A percentile compares a stretch with the other conserved stretches of the same genome.
Evolutionary conservation across 2,888 invertebrate species (phyloP).

Genomic region (Andrena bicolor): DNA sequence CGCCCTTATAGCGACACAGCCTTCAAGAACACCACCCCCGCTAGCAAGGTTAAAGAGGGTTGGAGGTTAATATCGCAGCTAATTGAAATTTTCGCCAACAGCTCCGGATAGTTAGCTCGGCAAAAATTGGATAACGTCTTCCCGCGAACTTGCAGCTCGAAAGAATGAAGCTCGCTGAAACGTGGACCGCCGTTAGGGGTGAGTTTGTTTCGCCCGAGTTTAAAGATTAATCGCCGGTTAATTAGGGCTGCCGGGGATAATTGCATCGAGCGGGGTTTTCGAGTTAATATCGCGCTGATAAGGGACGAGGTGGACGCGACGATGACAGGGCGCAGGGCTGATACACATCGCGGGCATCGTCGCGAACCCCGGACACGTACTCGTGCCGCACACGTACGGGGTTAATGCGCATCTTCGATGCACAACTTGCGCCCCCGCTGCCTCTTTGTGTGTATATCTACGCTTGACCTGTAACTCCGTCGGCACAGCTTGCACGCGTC

Average conservation of each 20-base stretch:
- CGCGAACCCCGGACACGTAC: conserved; percentile 54
- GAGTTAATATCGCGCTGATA: conserved; percentile 41
- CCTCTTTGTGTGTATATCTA: conserved; percentile 2
- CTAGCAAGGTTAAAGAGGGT: not conserved
- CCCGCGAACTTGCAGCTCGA: not conserved
- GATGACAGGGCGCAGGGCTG: conserved; percentile 55
- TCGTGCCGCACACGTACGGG: not conserved
- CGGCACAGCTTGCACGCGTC: conserved; percentile 37
- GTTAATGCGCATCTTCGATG: conserved; percentile 51
- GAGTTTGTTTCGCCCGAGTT: not conserved
- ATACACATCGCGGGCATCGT: conserved; percentile 65
- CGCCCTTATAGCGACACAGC: conserved; percentile 31
- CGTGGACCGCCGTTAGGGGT: not conserved
- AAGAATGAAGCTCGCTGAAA: not conserved
- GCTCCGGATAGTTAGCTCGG: conserved; percentile 25
- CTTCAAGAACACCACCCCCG: not conserved
- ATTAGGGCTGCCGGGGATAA: conserved; percentile 37
- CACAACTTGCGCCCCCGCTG: conserved; percentile 1
- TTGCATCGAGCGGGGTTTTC: conserved; percentile 20
- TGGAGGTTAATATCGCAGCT: conserved; percentile 13
- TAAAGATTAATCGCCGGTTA: conserved; percentile 22
- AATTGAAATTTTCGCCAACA: conserved; percentile 44
- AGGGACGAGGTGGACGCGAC: conserved; percentile 33
- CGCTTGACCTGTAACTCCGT: conserved; percentile 50
- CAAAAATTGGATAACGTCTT: conserved; percentile 43